phyloP scores from a whole-genome alignment of 2,888 invertebrate genomes.

The Drosophila suboccidentalis region DNA sequence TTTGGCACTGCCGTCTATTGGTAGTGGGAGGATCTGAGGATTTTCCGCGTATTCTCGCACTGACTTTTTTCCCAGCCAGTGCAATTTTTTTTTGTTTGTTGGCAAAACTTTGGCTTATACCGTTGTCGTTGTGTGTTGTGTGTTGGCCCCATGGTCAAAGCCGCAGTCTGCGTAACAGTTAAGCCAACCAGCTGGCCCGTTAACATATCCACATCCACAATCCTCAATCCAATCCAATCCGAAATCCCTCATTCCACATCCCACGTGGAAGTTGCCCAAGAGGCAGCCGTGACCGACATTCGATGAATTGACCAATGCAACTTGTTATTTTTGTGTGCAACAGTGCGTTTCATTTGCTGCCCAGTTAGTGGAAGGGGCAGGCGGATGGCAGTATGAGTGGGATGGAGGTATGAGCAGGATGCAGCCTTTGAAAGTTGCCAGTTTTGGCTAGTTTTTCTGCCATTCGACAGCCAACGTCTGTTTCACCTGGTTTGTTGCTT shows the following conservation, averaged over 20 bases:
- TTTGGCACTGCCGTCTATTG: not conserved
- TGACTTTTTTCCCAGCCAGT: conserved; percentile 9
- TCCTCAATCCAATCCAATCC: not conserved
- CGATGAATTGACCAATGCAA: conserved; percentile 78
- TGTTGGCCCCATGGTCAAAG: conserved; percentile 30
- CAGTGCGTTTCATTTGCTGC: conserved; percentile 74
- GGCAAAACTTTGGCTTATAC: conserved; percentile 45
- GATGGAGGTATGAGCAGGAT: not conserved
- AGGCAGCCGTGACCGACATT: conserved; percentile 75
- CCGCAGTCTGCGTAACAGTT: conserved; percentile 32
- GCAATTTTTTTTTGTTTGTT: conserved; percentile 10
- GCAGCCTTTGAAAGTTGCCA: conserved; percentile 49
- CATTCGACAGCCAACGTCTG: conserved; percentile 64
- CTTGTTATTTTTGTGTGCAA: conserved; percentile 80
- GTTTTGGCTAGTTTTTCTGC: conserved; percentile 48
- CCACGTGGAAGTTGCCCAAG: conserved; percentile 31
- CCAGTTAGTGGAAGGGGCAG: conserved; percentile 7
- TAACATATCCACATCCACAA: conserved; percentile 11
- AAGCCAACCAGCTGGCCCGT: conserved; percentile 32
- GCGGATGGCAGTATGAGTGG: no score
- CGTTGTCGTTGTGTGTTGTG: conserved; percentile 14
- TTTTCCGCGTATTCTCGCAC: conserved; percentile 15
- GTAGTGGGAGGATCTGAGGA: not conserved
- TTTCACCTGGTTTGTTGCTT: conserved; percentile 51
- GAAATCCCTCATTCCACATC: not conserved